These are phyloP conservation scores for Cheilinus undulatus DNA, from an alignment of 2,113 vertebrate species.

Conservation along the genomic window DNA sequence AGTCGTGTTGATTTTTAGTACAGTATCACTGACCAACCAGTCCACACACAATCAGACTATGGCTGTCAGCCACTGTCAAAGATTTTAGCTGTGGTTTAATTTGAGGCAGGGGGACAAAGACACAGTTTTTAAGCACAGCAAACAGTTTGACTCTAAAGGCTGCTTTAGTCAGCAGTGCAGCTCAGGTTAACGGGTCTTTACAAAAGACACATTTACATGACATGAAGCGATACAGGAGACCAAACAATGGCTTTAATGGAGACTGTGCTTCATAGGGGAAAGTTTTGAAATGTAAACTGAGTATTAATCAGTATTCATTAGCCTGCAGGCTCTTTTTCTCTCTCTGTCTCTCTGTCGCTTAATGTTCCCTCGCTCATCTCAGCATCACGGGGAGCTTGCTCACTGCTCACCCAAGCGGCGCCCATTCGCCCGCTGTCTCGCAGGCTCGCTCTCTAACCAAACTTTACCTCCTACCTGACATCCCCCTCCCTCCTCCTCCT, in stretches of 20 bases:
- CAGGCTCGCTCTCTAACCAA: conserved; percentile 78
- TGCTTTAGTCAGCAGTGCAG: conserved; percentile 25
- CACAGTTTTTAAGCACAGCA: no score
- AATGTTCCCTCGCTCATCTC: conserved; percentile 68
- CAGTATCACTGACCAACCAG: no score
- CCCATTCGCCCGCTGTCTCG: conserved; percentile 76
- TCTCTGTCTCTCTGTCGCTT: conserved; percentile 45
- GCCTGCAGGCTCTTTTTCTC: conserved; percentile 65
- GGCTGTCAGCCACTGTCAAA: no score
- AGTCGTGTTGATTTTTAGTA: no score
- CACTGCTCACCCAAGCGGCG: conserved; percentile 77
- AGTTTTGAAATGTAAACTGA: conserved; percentile 74
- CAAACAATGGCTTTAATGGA: conserved; percentile 8
- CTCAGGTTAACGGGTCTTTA: conserved; percentile 54
- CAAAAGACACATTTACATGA: conserved; percentile 34
- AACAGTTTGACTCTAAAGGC: neutral
- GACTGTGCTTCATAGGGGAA: conserved; percentile 28
- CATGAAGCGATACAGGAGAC: conserved; percentile 32
- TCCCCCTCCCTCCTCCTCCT: conserved; percentile 31
- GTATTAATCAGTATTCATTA: conserved; percentile 80
- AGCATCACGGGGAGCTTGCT: conserved; percentile 70
- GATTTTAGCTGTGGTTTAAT: no score
- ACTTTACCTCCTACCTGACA: conserved; percentile 78
- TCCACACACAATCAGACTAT: no score
- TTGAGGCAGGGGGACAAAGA: no score